Base-by-base conservation (phyloP, 1,140 invertebrate genomes). In the Trichonephila clavata region DNA sequence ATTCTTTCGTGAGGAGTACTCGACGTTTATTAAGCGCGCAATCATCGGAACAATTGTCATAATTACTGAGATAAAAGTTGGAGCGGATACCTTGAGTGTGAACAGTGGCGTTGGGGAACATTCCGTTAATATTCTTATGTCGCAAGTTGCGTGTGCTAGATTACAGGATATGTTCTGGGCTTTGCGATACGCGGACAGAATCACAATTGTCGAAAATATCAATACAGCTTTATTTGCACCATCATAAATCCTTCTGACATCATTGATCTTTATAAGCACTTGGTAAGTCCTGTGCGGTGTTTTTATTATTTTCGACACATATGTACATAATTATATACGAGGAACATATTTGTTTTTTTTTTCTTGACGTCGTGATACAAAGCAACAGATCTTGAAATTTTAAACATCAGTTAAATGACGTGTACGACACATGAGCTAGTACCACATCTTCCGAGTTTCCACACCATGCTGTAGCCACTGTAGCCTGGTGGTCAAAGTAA, bases 21-120 rank as follows among this genome's bases (percentile, higher is more conserved):
- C 32, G 89, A 60, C 68, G 71, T 77, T 80, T 90, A 90, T 90
- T 80, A 90, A 90, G 89, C 24, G 71, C n/a, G 77, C 77, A 80
- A 43, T 81, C 68, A 27, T 59, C 71, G 16, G 43, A 90, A 80
- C 89, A 90, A 81, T 81, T 77, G 77, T 60, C 71, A 80, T 90
- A 90, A 90, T 90, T 90, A 81, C 71, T 20, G 86, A 68, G 63
- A 71, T 88, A 68, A 83, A 83, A 88, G 63, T 88, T 88, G 10
- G 60, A 59, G 63, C 63, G 60, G 86, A 68, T 65, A 68, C 18
- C 16, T 86, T n/a, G 6, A 88, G 86, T 68, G 86, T 71, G 63
- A 88, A 88, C 21, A 5, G 24, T 86, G 21, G 60, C 60, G 10
- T 20, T 20, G 61, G n/a, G 21, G 65, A 68, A 68, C n/a, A 68